Evolutionary conservation across 2,113 vertebrate genomes (phyloP), one percentile per base, ranked within the genome.

Genomic region (pig (Sus scrofa)): DNA sequence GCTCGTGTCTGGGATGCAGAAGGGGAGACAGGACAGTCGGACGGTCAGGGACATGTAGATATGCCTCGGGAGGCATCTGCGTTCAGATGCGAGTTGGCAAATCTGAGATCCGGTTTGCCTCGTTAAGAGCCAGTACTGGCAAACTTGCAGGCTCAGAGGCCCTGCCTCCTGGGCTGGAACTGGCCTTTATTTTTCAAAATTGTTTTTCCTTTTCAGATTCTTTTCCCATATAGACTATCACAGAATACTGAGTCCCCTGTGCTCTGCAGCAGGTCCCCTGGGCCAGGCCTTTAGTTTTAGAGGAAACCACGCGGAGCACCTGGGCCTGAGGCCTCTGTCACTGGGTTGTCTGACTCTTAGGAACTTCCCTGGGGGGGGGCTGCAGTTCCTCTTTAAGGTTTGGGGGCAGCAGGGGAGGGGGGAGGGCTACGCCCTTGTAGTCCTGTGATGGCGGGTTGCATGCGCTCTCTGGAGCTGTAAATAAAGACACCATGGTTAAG

Each of bases 401-500:
- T 96, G 86, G 93, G 91, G 95, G 87, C 63, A 84, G 65, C 60
- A 27, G 89, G 87, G 92, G 94, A 52, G 78, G 58, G 95, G 96
- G 87, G 83, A 91, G 78, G 60, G 86, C 88, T 93, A 63, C 44
- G 54, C 89, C 78, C 10, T 70, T 79, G 93, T 94, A 94, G 97
- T 96, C 89, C 95, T 86, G 81, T 96, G 95, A 97, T 30, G 88
- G 96, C 56, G 6, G 7, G 81, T 97, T 98, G 98, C 98, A 98
- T 98, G 98, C 95, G 78, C 94, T 97, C 97, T 94, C 44, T 81
- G 71, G 39, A 96, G 93, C 93, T 99, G 98, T 98, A 98, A 98
- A 99, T 99, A 99, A 99, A 98, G 95, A 95, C 88, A 94, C 14
- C 27, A 96, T 97, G 86, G 94, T 95, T 96, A 74, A 67, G 68